Evolutionary conservation across 2,888 invertebrate genomes (phyloP).

Genomic region (Drosophila pseudotalamancana): DNA sequence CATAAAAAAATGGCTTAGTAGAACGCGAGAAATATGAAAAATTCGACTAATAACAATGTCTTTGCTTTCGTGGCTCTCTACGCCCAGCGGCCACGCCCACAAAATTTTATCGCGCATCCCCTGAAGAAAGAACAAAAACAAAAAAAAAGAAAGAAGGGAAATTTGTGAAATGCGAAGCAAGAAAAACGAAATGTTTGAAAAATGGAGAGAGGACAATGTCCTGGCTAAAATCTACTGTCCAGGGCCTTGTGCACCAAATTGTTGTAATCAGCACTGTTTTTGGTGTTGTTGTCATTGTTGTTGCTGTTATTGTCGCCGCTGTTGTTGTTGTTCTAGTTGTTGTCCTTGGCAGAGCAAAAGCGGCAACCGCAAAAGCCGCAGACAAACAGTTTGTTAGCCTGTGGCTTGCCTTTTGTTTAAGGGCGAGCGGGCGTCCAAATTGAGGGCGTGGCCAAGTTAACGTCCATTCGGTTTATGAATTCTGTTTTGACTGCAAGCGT

Average conservation of each 20-base stretch:
- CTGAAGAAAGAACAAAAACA: constrained; percentile 26
- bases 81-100: constrained; percentile 46
- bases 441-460: constrained; percentile 16
- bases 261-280: constrained; percentile 55
- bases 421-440: too few relatives aligned
- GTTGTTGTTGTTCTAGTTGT: constrained; percentile 18
- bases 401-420: constrained; percentile 1
- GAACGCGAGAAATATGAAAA: constrained; percentile 56
- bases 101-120: constrained; percentile 53
- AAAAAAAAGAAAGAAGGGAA: background rate
- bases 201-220: constrained; percentile 22
- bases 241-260: constrained; percentile 27
- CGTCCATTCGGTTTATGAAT: constrained; percentile 69
- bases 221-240: constrained; percentile 27
- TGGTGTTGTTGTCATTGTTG: constrained; percentile 3
- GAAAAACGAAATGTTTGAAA: background rate
- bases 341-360: constrained; percentile 29
- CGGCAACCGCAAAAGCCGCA: constrained; percentile 58
- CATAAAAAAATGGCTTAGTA: constrained; percentile 40
- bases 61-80: constrained; percentile 20
- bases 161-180: constrained; percentile 17
- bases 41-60: constrained; percentile 55
- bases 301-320: constrained; percentile 6
- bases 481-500: constrained; percentile 63
- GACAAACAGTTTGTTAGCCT: constrained; percentile 52